A percentile compares a stretch with the other conserved stretches of the same genome.
These are phyloP conservation scores for Pseudotriccus pelzelni DNA, from an alignment of 2,797 vertebrate genomes.

Conservation along the genomic window DNA sequence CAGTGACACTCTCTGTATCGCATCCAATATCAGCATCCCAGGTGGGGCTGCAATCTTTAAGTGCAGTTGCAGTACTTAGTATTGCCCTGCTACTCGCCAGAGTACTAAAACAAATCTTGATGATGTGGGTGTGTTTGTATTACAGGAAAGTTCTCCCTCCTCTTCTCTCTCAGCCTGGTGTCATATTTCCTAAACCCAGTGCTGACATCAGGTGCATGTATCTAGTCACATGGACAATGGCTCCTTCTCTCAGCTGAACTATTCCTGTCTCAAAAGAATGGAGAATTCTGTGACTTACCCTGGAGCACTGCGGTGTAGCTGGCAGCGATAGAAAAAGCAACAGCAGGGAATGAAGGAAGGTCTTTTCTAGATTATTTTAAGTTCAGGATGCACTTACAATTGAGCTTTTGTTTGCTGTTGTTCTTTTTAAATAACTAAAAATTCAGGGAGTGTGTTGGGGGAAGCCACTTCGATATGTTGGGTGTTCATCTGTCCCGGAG, in stretches of 20 bases:
- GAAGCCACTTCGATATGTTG: neutral
- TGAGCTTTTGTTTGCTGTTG: conserved; percentile 50
- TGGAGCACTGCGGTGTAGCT: neutral
- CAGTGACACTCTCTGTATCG: neutral
- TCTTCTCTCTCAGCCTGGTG: neutral
- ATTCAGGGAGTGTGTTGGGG: neutral
- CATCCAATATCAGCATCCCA: neutral
- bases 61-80: neutral
- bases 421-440: conserved; percentile 49
- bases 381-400: conserved; percentile 39
- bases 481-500: conserved; percentile 25
- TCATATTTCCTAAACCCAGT: neutral
- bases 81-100: neutral
- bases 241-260: neutral
- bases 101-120: neutral
- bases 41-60: neutral
- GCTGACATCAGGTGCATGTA: neutral
- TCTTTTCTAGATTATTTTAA: conserved; percentile 3
- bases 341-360: conserved; percentile 41
- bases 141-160: neutral
- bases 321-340: conserved; percentile 39
- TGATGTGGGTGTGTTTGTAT: neutral
- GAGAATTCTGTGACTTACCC: conserved; percentile 48
- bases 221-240: neutral
- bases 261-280: neutral